These are phyloP conservation scores for Ylistrum balloti DNA, from an alignment of 1,140 invertebrate species.

Conservation along the genomic window DNA sequence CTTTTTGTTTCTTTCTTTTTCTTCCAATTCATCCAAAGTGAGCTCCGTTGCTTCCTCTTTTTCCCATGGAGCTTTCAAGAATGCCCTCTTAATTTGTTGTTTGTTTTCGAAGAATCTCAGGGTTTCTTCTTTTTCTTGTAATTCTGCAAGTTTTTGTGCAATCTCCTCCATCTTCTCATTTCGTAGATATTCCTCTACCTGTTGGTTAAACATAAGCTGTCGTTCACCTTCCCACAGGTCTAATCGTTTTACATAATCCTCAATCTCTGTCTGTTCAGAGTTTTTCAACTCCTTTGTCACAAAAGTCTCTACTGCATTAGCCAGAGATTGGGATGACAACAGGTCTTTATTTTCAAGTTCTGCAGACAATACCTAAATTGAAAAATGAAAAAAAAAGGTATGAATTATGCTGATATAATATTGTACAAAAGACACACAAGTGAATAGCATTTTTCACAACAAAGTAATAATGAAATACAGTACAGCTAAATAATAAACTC, in stretches of 20 bases:
- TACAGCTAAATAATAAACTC: no score
- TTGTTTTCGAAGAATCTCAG: constrained; percentile 57
- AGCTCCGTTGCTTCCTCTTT: neutral
- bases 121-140: constrained; percentile 63
- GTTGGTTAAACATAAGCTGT: constrained; percentile 47
- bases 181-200: constrained; percentile 52
- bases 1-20: constrained; percentile 49
- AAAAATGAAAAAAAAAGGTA: no score
- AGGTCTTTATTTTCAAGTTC: neutral
- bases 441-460: no score
- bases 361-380: neutral
- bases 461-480: no score
- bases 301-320: neutral
- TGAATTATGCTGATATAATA: no score
- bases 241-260: neutral
- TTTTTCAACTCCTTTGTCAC: constrained; percentile 10
- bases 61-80: constrained; percentile 47
- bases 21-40: constrained; percentile 47
- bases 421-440: no score
- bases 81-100: constrained; percentile 60
- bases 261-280: neutral
- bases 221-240: constrained; percentile 54
- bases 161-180: constrained; percentile 62
- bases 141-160: constrained; percentile 59
- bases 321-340: neutral